A percentile compares a stretch with the other conserved stretches of the same genome.
These are phyloP conservation scores for Ursus arctos DNA, from an alignment of 2,113 vertebrate species.

Conservation along the genomic window DNA sequence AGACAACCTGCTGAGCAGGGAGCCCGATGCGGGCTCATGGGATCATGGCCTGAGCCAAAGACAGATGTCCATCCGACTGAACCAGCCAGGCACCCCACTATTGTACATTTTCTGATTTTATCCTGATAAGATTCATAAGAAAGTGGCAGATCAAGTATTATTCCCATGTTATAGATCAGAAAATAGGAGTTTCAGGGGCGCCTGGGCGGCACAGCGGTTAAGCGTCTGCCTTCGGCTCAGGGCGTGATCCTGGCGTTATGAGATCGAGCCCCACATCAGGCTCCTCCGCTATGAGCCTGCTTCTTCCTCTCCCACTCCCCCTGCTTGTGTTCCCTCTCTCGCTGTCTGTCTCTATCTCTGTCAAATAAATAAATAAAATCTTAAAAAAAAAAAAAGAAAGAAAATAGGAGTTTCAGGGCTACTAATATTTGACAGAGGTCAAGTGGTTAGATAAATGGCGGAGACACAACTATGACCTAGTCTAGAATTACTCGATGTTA, in stretches of 20 bases:
- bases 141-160: neutral
- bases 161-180: neutral
- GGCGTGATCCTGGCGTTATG: too few relatives aligned
- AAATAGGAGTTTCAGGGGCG: neutral
- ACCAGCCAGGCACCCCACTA: neutral
- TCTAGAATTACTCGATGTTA: neutral
- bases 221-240: too few relatives aligned
- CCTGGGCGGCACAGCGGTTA: too few relatives aligned
- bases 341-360: too few relatives aligned
- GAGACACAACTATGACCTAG: neutral
- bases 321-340: too few relatives aligned
- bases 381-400: neutral
- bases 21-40: neutral
- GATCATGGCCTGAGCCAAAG: neutral
- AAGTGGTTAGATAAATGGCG: neutral
- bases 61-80: neutral
- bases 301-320: too few relatives aligned
- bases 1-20: neutral
- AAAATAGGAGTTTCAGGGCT: neutral
- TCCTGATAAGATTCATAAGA: constrained; percentile 9
- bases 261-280: too few relatives aligned
- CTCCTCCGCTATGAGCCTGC: too few relatives aligned
- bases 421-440: neutral
- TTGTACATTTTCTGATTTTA: neutral
- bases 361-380: too few relatives aligned